Base-by-base conservation (phyloP, 1,140 invertebrate species). In the Drosophila parvula region DNA sequence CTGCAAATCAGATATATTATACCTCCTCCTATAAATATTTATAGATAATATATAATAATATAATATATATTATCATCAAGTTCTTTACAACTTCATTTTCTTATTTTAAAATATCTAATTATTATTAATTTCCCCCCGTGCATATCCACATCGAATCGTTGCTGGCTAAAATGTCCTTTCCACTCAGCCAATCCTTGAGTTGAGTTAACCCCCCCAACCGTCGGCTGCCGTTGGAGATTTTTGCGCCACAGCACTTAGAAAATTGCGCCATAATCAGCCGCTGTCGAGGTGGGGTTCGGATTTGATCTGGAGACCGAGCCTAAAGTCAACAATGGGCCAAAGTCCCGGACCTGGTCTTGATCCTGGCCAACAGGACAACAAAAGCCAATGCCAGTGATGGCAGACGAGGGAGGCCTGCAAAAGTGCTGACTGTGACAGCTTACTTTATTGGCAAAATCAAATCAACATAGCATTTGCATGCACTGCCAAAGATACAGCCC, bases 401-500 rank as follows among this genome's bases (percentile, higher is more conserved):
- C 1, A 14, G 22, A 10, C 11, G 28, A n/a, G n/a, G 32, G 14
- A 18, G 50, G 40, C 55, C 79, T 51, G 78, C 79, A 88, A 88
- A 88, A 88, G 83, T 88, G 83, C 83, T 88, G 83, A 88, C 83
- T 88, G 80, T 88, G 83, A 88, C 83, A 88, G 83, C 83, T 88
- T 88, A 89, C 83, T 89, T 88, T 88, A 88, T 88, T 88, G 83
- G 83, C 83, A 88, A 88, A 88, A 88, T 88, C 83, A 88, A 88
- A 88, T 88, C 83, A 88, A 88, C 83, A 88, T 88, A 84, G 83
- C 83, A 88, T 88, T 88, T 88, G 79, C 83, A 89, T 88, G 76
- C 77, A 79, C 81, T 75, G 69, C 79, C 82, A 77, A 82, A 86
- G 82, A 86, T 86, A 86, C 79, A 86, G 65, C 51, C 48, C 22